Base-by-base conservation (phyloP, 2,797 vertebrate species). In the Phataginus tricuspis region DNA sequence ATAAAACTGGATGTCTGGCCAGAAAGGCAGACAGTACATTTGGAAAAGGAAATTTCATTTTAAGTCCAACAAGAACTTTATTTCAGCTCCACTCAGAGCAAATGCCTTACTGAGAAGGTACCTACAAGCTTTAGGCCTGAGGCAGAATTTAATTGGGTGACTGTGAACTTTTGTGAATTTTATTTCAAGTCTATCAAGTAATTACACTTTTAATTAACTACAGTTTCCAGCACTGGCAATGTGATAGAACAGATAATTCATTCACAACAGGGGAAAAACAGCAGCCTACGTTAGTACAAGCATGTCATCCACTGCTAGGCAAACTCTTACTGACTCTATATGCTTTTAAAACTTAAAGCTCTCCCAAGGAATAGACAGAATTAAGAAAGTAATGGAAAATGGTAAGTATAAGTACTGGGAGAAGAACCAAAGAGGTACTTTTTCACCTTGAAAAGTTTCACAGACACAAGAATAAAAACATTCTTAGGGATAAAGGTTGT, bases 31-130 rank as follows among this genome's bases (percentile, higher is more conserved):
- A 94, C 27, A 78, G 23, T 93, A 86, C 18, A 89, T 53, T 72
- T 68, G 59, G 55, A 84, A 94, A 95, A 91, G 64, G 64, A 93
- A 78, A 51, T 80, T 94, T 68, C 34, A 83, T 84, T 79, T 96
- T 63, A 84, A 91, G 63, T 37, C 37, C 64, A 85, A 72, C 31
- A 68, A 92, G 53, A 75, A 68, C 29, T 82, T 55, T 64, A 19
- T 94, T 97, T 96, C 53, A 90, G 68, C 15, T 91, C 42, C 12
- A 64, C 5, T 37, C 49, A 90, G 34, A 91, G 82, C 27, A 72
- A 80, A 78, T 29, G 51, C 31, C 31, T 53, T 78, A 37, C 0
- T 37, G 31, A 96, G 39, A 93, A 75, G 53, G 15, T 37, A 51
- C 31, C 27, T 29, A 77, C 90, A 77, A 78, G 51, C 88, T 92